These are phyloP conservation scores for Ceratina japonica DNA, from an alignment of 1,140 invertebrate genomes.

Conservation along the genomic window DNA sequence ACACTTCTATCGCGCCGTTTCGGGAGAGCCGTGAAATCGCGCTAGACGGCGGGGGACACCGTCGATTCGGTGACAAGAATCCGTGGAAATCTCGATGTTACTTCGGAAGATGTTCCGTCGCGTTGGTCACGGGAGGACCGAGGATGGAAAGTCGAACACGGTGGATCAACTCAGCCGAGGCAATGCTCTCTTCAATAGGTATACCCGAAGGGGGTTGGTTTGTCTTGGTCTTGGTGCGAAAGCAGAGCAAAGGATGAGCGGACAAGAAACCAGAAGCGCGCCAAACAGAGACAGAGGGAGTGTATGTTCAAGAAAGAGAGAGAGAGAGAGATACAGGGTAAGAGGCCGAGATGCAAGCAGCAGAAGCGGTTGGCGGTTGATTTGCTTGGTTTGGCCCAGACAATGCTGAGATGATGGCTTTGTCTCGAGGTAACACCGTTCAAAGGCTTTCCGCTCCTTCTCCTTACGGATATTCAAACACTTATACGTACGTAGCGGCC, in stretches of 20 bases:
- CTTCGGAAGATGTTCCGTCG: not conserved
- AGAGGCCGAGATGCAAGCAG: constrained; percentile 51
- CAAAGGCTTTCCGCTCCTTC: constrained; percentile 62
- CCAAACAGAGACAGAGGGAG: not conserved
- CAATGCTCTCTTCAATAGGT: constrained; percentile 29
- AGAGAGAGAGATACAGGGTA: too few species aligned
- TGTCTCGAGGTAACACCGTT: constrained; percentile 72
- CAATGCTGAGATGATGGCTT: constrained; percentile 72
- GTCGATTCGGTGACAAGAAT: not conserved
- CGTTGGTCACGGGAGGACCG: not conserved
- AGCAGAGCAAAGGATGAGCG: constrained; percentile 40
- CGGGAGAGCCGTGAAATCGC: not conserved
- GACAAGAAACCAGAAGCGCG: constrained; percentile 1
- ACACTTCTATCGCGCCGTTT: not conserved
- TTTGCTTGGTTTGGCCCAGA: constrained; percentile 72
- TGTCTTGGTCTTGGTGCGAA: constrained; percentile 17
- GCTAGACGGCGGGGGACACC: not conserved
- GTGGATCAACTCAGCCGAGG: constrained; percentile 30
- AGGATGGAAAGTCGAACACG: constrained; percentile 34
- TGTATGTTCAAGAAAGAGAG: too few species aligned
- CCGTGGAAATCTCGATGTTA: constrained; percentile 9
- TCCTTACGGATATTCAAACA: constrained; percentile 35
- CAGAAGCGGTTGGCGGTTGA: constrained; percentile 67
- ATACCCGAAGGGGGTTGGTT: constrained; percentile 51
- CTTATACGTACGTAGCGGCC: not conserved